A percentile compares a stretch with the other conserved stretches of the same genome.
Conservation (phyloP, 2,113 vertebrate genomes). For the Spea multiplicata region DNA sequence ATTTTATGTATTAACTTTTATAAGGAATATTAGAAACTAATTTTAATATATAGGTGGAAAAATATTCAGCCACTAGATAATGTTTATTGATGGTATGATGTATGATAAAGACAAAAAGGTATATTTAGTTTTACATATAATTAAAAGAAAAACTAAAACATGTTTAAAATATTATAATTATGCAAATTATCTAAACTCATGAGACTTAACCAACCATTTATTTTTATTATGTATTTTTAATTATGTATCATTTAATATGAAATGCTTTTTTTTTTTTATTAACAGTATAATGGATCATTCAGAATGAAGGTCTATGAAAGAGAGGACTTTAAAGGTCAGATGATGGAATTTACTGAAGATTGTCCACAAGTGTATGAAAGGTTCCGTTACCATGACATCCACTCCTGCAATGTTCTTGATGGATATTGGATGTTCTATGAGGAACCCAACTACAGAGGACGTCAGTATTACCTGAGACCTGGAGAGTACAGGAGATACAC, state of each 20-base stretch:
- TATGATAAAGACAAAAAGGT: no score
- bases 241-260: background rate
- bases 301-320: constrained; percentile 14
- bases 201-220: no score
- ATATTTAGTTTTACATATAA: no score
- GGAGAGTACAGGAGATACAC: constrained; percentile 22
- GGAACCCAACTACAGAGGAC: constrained; percentile 20
- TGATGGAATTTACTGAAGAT: constrained; percentile 28
- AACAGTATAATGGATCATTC: constrained; percentile 12
- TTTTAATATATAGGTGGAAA: no score
- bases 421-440: constrained; percentile 27
- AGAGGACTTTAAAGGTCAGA: constrained; percentile 25
- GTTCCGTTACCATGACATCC: constrained; percentile 19
- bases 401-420: constrained; percentile 21
- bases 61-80: background rate
- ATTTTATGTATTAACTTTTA: no score
- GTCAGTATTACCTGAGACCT: constrained; percentile 27
- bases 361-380: constrained; percentile 15
- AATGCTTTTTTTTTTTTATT: background rate
- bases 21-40: no score
- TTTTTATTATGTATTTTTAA: no score
- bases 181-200: no score
- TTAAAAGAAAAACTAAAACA: no score
- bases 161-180: no score
- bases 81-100: background rate